Percentiles rank a stretch among this genome's conserved stretches.
Evolutionary conservation across 1,140 invertebrate species (phyloP).

Genomic region (Pararge aegeria): DNA sequence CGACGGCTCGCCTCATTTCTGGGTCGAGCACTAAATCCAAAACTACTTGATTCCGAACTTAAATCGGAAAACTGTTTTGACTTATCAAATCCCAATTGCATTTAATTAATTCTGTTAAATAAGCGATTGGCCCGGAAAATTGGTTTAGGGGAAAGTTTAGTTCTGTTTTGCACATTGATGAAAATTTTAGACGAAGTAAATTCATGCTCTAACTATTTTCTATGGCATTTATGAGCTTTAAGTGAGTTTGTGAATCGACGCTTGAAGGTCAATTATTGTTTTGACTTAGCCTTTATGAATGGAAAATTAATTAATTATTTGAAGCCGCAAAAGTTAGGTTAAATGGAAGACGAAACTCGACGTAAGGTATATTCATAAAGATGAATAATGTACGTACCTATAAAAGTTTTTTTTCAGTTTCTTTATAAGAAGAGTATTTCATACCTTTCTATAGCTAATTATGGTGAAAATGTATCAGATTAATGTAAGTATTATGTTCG

Average conservation of each 20-base stretch:
- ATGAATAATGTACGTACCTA: too few species aligned
- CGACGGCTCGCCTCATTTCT: slow-evolving; percentile 22
- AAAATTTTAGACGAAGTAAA: slow-evolving; percentile 6
- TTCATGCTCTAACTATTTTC: neutral
- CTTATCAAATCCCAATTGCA: slow-evolving; percentile 13
- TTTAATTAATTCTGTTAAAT: slow-evolving; percentile 25
- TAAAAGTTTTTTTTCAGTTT: too few species aligned
- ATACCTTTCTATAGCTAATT: too few species aligned
- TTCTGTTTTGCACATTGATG: slow-evolving; percentile 5
- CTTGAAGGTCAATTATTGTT: neutral
- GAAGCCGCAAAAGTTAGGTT: neutral
- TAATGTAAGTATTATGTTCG: neutral
- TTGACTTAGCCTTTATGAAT: neutral
- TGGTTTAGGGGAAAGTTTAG: slow-evolving; percentile 13
- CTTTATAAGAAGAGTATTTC: too few species aligned
- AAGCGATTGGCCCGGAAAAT: slow-evolving; percentile 15
- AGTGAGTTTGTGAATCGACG: neutral
- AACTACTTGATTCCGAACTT: slow-evolving; percentile 17
- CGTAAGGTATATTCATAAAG: too few species aligned
- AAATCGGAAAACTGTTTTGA: slow-evolving; percentile 22
- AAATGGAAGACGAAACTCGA: neutral
- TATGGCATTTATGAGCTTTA: too few species aligned
- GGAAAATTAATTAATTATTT: neutral
- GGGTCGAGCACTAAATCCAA: slow-evolving; percentile 19
- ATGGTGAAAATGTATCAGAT: too few species aligned